phyloP scores from a whole-genome alignment of 2,797 vertebrate genomes.

The Pyrrhura leucotis region DNA sequence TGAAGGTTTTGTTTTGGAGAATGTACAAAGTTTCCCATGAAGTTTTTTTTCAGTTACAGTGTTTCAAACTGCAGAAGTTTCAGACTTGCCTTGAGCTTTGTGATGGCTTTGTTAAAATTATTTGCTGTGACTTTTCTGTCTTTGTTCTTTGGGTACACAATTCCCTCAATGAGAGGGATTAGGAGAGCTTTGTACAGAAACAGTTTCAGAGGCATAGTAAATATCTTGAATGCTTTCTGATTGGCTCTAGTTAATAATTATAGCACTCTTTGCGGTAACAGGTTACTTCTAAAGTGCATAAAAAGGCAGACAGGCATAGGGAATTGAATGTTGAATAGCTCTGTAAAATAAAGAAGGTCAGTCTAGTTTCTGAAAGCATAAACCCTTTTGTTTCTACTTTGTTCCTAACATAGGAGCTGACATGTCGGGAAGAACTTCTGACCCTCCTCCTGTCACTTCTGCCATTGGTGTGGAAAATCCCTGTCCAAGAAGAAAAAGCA shows the following conservation, averaged over 20 bases:
- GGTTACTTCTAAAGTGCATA: neutral
- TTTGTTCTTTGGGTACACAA: constrained; percentile 74
- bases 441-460: constrained; percentile 93
- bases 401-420: constrained; percentile 85
- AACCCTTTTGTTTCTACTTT: neutral
- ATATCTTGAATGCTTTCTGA: constrained; percentile 32
- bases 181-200: constrained; percentile 32
- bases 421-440: constrained; percentile 95
- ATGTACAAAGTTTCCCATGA: neutral
- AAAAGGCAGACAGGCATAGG: neutral
- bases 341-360: neutral
- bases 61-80: constrained; percentile 1
- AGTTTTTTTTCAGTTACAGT: neutral
- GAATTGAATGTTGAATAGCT: neutral
- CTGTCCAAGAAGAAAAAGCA: constrained; percentile 92
- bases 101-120: neutral
- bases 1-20: neutral
- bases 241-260: constrained; percentile 16
- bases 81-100: neutral
- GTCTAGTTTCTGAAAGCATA: neutral
- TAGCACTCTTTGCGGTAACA: neutral
- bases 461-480: constrained; percentile 97
- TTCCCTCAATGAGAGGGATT: constrained; percentile 66
- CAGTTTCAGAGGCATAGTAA: constrained; percentile 66
- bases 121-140: constrained; percentile 80